Conservation (phyloP, 2,797 vertebrate species). For the Glyptemys insculpta region DNA sequence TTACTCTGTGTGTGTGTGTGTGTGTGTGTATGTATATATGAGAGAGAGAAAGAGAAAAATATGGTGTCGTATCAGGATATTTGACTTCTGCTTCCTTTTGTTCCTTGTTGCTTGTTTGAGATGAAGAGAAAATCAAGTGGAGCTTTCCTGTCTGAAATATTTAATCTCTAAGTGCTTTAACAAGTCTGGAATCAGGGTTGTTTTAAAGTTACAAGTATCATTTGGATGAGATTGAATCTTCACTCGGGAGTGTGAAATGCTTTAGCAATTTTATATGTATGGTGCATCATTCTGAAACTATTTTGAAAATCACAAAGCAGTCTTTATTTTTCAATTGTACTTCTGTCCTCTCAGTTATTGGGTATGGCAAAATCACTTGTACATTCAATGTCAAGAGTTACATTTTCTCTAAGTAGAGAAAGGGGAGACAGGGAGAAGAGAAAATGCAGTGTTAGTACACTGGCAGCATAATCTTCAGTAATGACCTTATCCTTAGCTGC, state of each 20-base stretch:
- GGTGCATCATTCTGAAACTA: conserved; percentile 3
- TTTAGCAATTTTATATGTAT: background rate
- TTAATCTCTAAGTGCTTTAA: conserved; percentile 37
- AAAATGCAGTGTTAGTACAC: background rate
- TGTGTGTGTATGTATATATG: background rate
- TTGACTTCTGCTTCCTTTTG: background rate
- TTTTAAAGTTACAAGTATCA: background rate
- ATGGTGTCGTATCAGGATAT: background rate
- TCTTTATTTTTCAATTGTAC: background rate
- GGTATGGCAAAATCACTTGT: background rate
- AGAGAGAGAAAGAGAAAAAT: background rate
- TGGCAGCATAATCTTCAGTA: background rate
- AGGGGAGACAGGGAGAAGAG: background rate
- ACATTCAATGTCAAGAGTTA: background rate
- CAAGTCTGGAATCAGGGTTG: conserved; percentile 34
- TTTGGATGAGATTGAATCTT: background rate
- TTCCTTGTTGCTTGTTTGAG: conserved; percentile 55
- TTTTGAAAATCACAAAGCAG: background rate
- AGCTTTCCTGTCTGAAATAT: conserved; percentile 41
- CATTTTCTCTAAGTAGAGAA: background rate
- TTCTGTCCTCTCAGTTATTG: background rate
- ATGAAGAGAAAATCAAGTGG: conserved; percentile 29
- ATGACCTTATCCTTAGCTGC: conserved; percentile 31
- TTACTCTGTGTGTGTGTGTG: background rate
- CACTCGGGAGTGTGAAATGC: background rate